Evolutionary conservation across 2,888 invertebrate species (phyloP).

Genomic region (Helleia helle): DNA sequence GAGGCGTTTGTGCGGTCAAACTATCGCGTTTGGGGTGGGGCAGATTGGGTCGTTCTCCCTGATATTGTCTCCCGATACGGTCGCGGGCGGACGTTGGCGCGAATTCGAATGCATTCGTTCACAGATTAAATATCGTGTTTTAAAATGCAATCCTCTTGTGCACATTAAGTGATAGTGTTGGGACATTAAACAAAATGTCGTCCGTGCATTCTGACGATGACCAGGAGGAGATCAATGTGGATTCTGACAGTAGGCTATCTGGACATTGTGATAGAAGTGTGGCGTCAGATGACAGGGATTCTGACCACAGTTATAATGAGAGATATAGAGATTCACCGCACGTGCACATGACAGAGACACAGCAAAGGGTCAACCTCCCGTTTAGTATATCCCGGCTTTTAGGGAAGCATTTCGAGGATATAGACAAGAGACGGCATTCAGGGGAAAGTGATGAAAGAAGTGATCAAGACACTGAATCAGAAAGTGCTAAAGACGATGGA

Average conservation of each 20-base stretch:
- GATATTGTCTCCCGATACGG: constrained; percentile 58
- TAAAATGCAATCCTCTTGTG: constrained; percentile 26
- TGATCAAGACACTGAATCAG: constrained; percentile 67
- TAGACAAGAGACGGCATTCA: constrained; percentile 66
- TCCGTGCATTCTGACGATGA: constrained; percentile 76
- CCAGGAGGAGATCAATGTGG: constrained; percentile 79
- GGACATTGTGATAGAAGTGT: constrained; percentile 64
- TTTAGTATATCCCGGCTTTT: constrained; percentile 88
- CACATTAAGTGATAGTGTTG: constrained; percentile 41
- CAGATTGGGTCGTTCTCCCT: constrained; percentile 55
- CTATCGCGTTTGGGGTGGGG: constrained; percentile 64
- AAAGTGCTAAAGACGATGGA: constrained; percentile 60
- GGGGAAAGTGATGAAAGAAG: constrained; percentile 67
- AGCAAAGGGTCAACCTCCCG: constrained; percentile 76
- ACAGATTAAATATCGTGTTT: constrained; percentile 12
- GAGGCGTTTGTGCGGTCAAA: constrained; percentile 69
- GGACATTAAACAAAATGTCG: constrained; percentile 45
- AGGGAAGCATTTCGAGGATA: constrained; percentile 82
- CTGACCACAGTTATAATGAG: constrained; percentile 70
- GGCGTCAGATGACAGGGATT: constrained; percentile 71
- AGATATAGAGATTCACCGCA: constrained; percentile 63
- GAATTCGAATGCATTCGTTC: constrained; percentile 31
- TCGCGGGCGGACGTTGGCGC: constrained; percentile 56
- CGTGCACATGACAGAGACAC: constrained; percentile 66
- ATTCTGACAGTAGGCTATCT: constrained; percentile 77